These are phyloP conservation scores for Nyleta sp. DNA, from an alignment of 2,888 invertebrate genomes.

Conservation along the genomic window DNA sequence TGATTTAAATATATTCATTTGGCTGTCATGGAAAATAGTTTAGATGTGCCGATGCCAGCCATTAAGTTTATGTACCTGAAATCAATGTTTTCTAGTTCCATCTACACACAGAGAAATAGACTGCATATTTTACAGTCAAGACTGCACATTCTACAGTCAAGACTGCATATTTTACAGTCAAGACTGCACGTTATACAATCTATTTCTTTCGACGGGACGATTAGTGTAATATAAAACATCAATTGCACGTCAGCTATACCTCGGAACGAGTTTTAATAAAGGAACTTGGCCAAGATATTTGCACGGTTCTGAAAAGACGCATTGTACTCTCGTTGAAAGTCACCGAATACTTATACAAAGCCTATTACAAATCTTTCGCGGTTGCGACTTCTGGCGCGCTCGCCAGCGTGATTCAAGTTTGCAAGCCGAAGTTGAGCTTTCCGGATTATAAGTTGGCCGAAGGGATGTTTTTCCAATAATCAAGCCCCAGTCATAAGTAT, in stretches of 20 bases:
- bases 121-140: no score
- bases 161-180: no score
- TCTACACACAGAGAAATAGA: no score
- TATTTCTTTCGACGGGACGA: no score
- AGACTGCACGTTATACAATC: no score
- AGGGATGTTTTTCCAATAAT: conserved; percentile 53
- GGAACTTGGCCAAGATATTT: conserved; percentile 37
- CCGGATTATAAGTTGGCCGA: conserved; percentile 36
- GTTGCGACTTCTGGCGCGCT: conserved; percentile 33
- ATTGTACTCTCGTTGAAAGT: conserved; percentile 46
- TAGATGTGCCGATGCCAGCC: no score
- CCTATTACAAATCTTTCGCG: conserved; percentile 58
- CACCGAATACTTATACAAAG: conserved; percentile 57
- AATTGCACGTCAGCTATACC: background rate
- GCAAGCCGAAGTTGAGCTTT: conserved; percentile 39
- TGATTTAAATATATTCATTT: no score
- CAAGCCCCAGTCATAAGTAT: conserved; percentile 36
- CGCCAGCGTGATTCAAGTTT: conserved; percentile 42
- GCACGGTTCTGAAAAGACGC: conserved; percentile 35
- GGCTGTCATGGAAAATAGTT: no score
- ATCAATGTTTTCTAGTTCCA: no score
- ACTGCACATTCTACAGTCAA: no score
- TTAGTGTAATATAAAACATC: conserved; percentile 22
- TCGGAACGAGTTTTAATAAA: conserved; percentile 20
- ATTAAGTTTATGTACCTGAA: no score